These are phyloP conservation scores for Anagrus nilaparvatae DNA, from an alignment of 1,140 invertebrate species.

Conservation along the genomic window DNA sequence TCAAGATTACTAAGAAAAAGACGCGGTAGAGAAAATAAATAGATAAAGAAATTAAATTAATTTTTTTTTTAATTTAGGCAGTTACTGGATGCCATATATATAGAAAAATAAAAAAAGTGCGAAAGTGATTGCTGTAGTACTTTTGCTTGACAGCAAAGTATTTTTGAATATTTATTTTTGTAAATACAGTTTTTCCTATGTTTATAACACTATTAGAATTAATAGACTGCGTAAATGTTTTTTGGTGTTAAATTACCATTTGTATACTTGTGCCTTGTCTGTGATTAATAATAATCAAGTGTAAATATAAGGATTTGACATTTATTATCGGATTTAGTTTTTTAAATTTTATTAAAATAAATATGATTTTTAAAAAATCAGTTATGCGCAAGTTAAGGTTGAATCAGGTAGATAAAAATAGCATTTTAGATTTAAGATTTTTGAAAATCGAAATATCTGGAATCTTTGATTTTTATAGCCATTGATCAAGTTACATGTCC, in stretches of 20 bases:
- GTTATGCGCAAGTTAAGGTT: too few species aligned
- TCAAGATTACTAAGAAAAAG: conserved; percentile 39
- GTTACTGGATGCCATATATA: conserved; percentile 24
- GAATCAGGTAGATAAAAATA: too few species aligned
- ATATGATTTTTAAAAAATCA: too few species aligned
- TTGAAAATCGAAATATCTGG: too few species aligned
- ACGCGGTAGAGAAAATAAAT: conserved; percentile 26
- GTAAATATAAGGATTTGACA: conserved; percentile 22
- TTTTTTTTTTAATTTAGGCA: conserved; percentile 13
- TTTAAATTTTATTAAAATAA: too few species aligned
- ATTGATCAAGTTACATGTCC: too few species aligned
- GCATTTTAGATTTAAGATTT: too few species aligned
- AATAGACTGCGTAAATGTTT: conserved; percentile 16
- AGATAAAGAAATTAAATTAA: background rate
- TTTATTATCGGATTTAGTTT: too few species aligned
- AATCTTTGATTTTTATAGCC: too few species aligned
- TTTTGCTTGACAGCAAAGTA: background rate
- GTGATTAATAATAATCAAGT: conserved; percentile 38
- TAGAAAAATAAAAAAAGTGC: conserved; percentile 9
- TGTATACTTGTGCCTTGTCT: conserved; percentile 33
- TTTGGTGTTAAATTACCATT: conserved; percentile 5
- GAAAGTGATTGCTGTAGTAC: conserved; percentile 7
- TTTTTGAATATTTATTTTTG: conserved; percentile 28
- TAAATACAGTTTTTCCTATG: conserved; percentile 25
- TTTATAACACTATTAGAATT: conserved; percentile 21